phyloP scores from a whole-genome alignment of 2,888 invertebrate genomes.

The Alloscopus bannaensis region DNA sequence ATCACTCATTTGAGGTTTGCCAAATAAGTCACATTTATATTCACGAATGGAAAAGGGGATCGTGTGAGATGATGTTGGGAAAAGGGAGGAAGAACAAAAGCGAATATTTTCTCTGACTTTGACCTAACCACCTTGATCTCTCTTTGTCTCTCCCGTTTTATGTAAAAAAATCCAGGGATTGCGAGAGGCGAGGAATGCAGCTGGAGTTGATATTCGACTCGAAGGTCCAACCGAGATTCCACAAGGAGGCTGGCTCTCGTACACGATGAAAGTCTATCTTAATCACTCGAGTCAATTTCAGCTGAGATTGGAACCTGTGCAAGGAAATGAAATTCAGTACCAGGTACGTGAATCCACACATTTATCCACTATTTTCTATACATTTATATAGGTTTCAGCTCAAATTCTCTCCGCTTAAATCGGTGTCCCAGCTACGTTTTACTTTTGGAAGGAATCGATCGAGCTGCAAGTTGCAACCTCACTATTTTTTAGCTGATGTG shows the following conservation, averaged over 20 bases:
- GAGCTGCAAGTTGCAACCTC: background rate
- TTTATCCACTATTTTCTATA: too few relatives aligned
- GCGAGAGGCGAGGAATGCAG: constrained; percentile 7
- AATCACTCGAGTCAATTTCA: constrained; percentile 61
- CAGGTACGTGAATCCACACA: constrained; percentile 60
- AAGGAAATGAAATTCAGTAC: constrained; percentile 64
- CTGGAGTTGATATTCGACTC: constrained; percentile 43
- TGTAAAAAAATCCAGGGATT: constrained; percentile 36
- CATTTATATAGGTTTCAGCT: too few relatives aligned
- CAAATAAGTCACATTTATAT: too few relatives aligned
- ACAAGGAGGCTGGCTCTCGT: constrained; percentile 67
- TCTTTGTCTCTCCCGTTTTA: constrained; percentile 21
- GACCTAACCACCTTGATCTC: constrained; percentile 8
- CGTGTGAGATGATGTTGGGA: too few relatives aligned
- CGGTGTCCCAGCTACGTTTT: too few relatives aligned
- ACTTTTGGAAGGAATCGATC: too few relatives aligned
- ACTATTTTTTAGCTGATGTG: background rate
- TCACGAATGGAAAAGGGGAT: too few relatives aligned
- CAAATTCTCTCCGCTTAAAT: too few relatives aligned
- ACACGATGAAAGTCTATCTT: constrained; percentile 62
- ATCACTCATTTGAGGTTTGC: too few relatives aligned
- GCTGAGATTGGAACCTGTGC: constrained; percentile 59
- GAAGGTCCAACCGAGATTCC: constrained; percentile 64
- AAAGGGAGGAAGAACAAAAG: constrained; percentile 1
- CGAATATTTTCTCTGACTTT: constrained; percentile 3